A percentile compares a stretch with the other conserved stretches of the same genome.
phyloP scores from a whole-genome alignment of 37 sponge, comb jelly and placozoan species.

The Tethya wilhelma region DNA sequence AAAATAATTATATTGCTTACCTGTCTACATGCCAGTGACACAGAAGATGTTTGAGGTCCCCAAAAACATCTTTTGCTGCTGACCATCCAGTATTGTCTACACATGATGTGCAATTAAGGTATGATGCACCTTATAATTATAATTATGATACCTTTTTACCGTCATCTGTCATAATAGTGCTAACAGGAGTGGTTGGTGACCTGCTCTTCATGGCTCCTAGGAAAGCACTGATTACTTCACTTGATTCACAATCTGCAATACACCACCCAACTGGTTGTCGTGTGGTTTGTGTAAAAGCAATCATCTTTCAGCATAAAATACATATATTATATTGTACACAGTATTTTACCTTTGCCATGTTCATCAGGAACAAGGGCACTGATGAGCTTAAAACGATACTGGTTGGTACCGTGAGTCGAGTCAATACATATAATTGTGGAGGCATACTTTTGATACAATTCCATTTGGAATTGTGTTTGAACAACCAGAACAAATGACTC shows the following conservation, averaged over 20 bases:
- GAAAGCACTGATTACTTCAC: conserved; percentile 8
- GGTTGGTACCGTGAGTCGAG: conserved; percentile 21
- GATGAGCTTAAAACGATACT: conserved; percentile 18
- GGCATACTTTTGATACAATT: conserved; percentile 22
- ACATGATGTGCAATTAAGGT: background rate
- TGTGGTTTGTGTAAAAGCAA: background rate
- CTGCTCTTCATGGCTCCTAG: conserved; percentile 2
- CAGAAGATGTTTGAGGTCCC: conserved; percentile 14
- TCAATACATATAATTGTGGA: conserved; percentile 23
- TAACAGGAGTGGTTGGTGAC: conserved; percentile 16
- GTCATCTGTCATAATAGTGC: conserved; percentile 25
- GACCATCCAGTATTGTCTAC: conserved; percentile 34
- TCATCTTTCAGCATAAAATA: background rate
- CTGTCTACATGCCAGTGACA: conserved; percentile 34
- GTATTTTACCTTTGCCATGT: conserved; percentile 16
- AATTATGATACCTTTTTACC: background rate
- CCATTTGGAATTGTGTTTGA: conserved; percentile 6
- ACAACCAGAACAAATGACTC: conserved; percentile 22
- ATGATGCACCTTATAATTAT: background rate
- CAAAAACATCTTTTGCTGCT: conserved; percentile 30
- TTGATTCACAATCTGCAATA: conserved; percentile 8
- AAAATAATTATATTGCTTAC: too few relatives aligned
- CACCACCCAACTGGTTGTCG: conserved; percentile 38
- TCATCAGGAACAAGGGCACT: conserved; percentile 15
- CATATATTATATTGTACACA: background rate